Conservation (phyloP, 2,888 invertebrate species). For the Conops quadrifasciatus region DNA sequence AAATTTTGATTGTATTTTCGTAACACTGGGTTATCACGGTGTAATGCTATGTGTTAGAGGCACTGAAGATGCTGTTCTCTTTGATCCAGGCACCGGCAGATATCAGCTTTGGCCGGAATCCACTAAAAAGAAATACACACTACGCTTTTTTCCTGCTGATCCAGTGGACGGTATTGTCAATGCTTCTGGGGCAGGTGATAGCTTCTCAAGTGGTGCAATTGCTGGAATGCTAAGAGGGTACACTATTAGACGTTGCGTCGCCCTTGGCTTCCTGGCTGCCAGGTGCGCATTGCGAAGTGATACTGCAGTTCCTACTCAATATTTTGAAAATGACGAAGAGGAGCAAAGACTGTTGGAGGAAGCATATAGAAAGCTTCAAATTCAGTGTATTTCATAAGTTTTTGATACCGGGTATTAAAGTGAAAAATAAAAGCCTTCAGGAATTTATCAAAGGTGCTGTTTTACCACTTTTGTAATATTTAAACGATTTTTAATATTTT, state of each 20-base stretch:
- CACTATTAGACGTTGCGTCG: slow-evolving; percentile 70
- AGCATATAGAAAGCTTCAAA: slow-evolving; percentile 31
- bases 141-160: slow-evolving; percentile 52
- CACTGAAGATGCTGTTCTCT: slow-evolving; percentile 42
- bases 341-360: slow-evolving; percentile 35
- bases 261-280: slow-evolving; percentile 73
- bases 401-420: no score
- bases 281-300: slow-evolving; percentile 69
- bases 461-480: no score
- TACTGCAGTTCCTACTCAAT: slow-evolving; percentile 70
- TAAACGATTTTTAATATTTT: no score
- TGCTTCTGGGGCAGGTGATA: slow-evolving; percentile 87
- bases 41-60: slow-evolving; percentile 65
- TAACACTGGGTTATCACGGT: slow-evolving; percentile 73
- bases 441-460: no score
- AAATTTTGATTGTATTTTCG: slow-evolving; percentile 69
- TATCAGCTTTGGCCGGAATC: slow-evolving; percentile 30
- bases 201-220: slow-evolving; percentile 77
- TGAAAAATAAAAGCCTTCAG: no score
- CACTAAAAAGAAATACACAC: slow-evolving; percentile 7
- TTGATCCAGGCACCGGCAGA: slow-evolving; percentile 40
- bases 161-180: slow-evolving; percentile 67
- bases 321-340: slow-evolving; percentile 51
- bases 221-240: slow-evolving; percentile 70
- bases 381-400: slow-evolving; percentile 31